phyloP scores from a whole-genome alignment of 1,140 invertebrate species.

The Drosophila truncata region DNA sequence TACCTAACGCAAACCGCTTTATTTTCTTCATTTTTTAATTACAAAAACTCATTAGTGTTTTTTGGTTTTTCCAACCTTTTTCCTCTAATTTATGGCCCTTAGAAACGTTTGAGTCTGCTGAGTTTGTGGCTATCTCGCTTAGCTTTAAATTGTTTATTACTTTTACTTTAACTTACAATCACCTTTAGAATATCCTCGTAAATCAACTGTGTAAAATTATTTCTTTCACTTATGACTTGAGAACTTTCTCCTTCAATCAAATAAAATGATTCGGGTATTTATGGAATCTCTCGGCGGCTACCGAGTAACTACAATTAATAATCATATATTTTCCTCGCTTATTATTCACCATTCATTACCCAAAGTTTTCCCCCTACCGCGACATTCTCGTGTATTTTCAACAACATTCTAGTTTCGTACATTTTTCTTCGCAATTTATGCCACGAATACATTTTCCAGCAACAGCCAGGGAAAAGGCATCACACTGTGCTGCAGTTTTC shows the following conservation, averaged over 20 bases:
- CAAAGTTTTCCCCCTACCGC: slow-evolving; percentile 14
- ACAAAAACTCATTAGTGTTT: slow-evolving; percentile 68
- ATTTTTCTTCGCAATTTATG: slow-evolving; percentile 55
- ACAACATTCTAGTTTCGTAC: slow-evolving; percentile 37
- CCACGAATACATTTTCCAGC: slow-evolving; percentile 49
- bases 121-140: background rate
- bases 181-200: background rate
- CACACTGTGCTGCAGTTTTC: slow-evolving; percentile 72
- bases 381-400: slow-evolving; percentile 32
- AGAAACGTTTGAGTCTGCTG: background rate
- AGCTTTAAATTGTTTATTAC: background rate
- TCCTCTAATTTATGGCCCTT: slow-evolving; percentile 58
- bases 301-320: slow-evolving; percentile 38
- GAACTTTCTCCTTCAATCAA: slow-evolving; percentile 28
- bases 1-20: slow-evolving; percentile 30
- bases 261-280: slow-evolving; percentile 33
- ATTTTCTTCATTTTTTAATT: slow-evolving; percentile 50
- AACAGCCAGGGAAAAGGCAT: slow-evolving; percentile 44
- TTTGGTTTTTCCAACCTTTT: slow-evolving; percentile 46
- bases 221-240: background rate
- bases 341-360: slow-evolving; percentile 50
- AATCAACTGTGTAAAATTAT: background rate
- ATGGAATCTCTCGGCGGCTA: slow-evolving; percentile 18
- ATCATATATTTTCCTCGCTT: slow-evolving; percentile 32
- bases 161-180: background rate